Evolutionary conservation across 2,113 vertebrate genomes (phyloP), one percentile per base, ranked within the genome.

Genomic region (Thryonomys swinderianus): DNA sequence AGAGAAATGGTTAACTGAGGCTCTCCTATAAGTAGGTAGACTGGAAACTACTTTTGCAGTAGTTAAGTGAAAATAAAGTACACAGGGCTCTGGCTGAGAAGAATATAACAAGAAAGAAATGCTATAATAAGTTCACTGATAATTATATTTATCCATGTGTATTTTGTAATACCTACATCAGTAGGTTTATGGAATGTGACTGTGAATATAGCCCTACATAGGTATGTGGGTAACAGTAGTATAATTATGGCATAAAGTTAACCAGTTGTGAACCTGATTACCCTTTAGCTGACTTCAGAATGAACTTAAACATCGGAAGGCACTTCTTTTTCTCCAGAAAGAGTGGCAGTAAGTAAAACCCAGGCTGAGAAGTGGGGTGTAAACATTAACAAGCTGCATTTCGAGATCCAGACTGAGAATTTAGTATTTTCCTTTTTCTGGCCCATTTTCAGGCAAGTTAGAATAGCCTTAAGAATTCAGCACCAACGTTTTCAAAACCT

Each of bases 381-480:
- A 80, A 81, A 80, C 86, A 91, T 80, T 66, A 82, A 57, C 40
- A 82, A 88, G 32, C 61, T 91, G 59, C 53, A 37, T 61, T 91
- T 53, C 88, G n/a, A 59, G 67, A 90, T 91, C 37, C 62, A 96
- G 91, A 82, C 23, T 64, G 94, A 91, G 40, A 86, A 76, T 94
- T 74, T 90, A 91, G n/a, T 80, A 10, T 82, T 97, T 82, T 78
- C 69, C 18, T 93, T 91, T 96, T 37, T 83, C 67, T 85, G 80
- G n/a, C 42, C 27, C 27, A 78, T 53, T 74, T 84, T 78, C 66
- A 89, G 88, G 90, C 62, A 92, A 51, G 91, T 81, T 85, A 34
- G 73, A 81, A 61, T 51, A 95, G 59, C n/a, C 48, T 78, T 92
- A 79, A 85, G 62, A 85, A 84, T 78, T 80, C 61, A 55, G 53